Evolutionary conservation across 1,140 invertebrate genomes (phyloP).

Genomic region (Pogonomyrmex californicus): DNA sequence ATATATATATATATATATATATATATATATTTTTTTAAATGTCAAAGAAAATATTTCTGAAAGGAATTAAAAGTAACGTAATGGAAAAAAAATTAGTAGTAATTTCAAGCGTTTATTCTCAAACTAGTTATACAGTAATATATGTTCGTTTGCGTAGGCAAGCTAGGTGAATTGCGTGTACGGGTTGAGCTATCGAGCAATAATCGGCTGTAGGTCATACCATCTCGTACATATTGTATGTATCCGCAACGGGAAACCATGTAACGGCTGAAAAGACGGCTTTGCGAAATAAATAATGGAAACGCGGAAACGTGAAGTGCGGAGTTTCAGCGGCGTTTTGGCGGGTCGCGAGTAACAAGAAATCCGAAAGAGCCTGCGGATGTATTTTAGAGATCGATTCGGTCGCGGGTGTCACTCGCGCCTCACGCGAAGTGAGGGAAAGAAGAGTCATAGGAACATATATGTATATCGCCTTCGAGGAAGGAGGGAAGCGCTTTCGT

Average conservation of each 20-base stretch:
- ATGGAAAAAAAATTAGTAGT: neutral
- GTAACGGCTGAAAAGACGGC: too few relatives aligned
- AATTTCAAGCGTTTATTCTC: neutral
- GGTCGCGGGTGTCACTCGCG: neutral
- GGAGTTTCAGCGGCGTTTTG: neutral
- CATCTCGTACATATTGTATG: neutral
- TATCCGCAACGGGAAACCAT: neutral
- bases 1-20: neutral
- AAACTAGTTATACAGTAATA: neutral
- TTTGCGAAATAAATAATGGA: conserved; percentile 16
- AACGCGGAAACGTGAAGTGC: neutral
- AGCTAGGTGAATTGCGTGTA: neutral
- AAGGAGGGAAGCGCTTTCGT: neutral
- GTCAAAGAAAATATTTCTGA: too few relatives aligned
- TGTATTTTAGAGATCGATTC: neutral
- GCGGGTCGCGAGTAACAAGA: neutral
- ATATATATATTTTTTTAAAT: neutral
- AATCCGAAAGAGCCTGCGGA: neutral
- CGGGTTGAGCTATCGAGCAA: neutral
- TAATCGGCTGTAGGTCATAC: conserved; percentile 6
- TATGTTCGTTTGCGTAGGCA: neutral
- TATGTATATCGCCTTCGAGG: neutral
- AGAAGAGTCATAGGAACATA: neutral
- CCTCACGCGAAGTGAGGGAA: neutral
- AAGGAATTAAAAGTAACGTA: neutral